phyloP scores from a whole-genome alignment of 2,888 invertebrate species.

The Limenitis camilla region DNA sequence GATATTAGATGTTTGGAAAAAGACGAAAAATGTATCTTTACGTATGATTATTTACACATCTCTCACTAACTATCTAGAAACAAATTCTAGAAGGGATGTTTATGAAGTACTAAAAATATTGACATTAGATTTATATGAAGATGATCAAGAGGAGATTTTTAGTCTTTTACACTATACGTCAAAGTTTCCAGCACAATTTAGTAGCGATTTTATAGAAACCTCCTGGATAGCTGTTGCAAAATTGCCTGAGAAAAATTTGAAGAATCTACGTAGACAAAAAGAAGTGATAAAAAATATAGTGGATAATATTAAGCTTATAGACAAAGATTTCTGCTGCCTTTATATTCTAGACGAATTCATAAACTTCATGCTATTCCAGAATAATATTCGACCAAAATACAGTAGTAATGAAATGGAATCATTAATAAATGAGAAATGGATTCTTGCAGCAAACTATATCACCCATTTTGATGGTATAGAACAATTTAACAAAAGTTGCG shows the following conservation, averaged over 20 bases:
- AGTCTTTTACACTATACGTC: constrained; percentile 21
- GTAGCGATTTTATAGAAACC: constrained; percentile 29
- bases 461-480: constrained; percentile 7
- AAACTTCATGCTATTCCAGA: constrained; percentile 25
- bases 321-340: constrained; percentile 27
- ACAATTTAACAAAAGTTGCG: constrained; percentile 7
- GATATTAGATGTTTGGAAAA: constrained; percentile 37
- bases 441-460: constrained; percentile 21
- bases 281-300: constrained; percentile 29
- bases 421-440: constrained; percentile 33
- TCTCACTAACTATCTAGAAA: constrained; percentile 32
- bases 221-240: constrained; percentile 37
- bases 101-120: constrained; percentile 37
- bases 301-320: constrained; percentile 27
- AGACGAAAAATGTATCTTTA: constrained; percentile 41
- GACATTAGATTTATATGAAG: constrained; percentile 34
- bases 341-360: constrained; percentile 36
- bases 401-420: constrained; percentile 8
- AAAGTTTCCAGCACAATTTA: constrained; percentile 30
- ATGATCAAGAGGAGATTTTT: constrained; percentile 42
- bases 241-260: constrained; percentile 30
- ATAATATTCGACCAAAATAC: constrained; percentile 16
- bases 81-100: constrained; percentile 28
- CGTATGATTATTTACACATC: constrained; percentile 38
- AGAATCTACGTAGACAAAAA: constrained; percentile 28